Evolutionary conservation across 1,140 invertebrate genomes (phyloP).

Genomic region (Drosophila takahashii): DNA sequence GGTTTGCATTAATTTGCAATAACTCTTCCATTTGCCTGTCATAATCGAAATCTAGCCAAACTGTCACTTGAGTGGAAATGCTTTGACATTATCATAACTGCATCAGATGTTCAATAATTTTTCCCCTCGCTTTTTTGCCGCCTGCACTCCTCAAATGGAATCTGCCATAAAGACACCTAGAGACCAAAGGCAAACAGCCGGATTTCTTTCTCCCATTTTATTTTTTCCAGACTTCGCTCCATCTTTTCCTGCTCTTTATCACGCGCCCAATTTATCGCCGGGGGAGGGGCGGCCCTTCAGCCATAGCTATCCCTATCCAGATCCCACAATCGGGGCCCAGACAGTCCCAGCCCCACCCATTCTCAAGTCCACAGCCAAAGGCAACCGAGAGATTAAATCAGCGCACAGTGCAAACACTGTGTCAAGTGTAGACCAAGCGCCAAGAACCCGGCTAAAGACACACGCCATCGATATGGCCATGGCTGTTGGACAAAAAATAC

Average conservation of each 20-base stretch:
- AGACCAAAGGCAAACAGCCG: constrained; percentile 51
- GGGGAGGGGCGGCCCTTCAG: constrained; percentile 12
- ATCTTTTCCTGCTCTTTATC: constrained; percentile 64
- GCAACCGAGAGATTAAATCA: constrained; percentile 74
- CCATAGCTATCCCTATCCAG: constrained; percentile 13
- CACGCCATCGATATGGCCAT: constrained; percentile 31
- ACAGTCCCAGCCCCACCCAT: constrained; percentile 15
- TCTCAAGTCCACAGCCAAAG: constrained; percentile 53
- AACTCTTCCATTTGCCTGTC: constrained; percentile 56
- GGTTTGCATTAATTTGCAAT: constrained; percentile 57
- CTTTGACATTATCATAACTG: constrained; percentile 71
- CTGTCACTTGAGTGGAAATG: constrained; percentile 58
- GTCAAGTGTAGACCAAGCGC: constrained; percentile 67
- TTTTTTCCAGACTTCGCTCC: constrained; percentile 24
- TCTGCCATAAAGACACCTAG: constrained; percentile 36
- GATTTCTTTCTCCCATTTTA: constrained; percentile 26
- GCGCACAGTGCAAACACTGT: constrained; percentile 78
- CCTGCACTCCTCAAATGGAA: constrained; percentile 42
- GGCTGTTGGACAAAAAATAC: constrained; percentile 12
- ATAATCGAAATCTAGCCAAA: constrained; percentile 57
- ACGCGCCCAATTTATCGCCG: constrained; percentile 64
- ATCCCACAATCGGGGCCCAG: too few species aligned
- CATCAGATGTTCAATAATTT: constrained; percentile 59
- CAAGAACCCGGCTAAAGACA: constrained; percentile 35
- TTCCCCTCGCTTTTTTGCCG: constrained; percentile 6